Base-by-base conservation (phyloP, 1,140 invertebrate species). In the Ceratina australensis region DNA sequence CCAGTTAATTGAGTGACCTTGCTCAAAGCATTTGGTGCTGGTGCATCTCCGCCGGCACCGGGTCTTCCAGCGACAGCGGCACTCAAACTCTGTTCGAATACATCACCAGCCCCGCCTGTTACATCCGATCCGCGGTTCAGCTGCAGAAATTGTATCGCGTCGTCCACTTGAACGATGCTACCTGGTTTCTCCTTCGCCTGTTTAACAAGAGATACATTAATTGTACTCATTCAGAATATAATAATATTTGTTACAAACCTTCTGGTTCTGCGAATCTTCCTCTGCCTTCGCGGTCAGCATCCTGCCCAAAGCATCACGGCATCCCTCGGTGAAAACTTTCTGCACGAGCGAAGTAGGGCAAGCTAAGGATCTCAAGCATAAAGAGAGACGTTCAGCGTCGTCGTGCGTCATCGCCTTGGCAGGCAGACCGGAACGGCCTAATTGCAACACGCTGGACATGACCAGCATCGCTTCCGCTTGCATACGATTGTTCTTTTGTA, bases 1-100 rank as follows among this genome's bases (percentile, higher is more conserved):
- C 99, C 99, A n/a, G 99, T 99, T 78, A 99, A 93, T 91, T 99
- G 99, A n/a, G 98, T 98, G 24, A 99, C 98, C 93, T 99, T 96
- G 76, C 96, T 96, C 56, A 96, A 90, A 87, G 96, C 95, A 79
- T 92, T 95, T 1, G 94, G 93, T 8, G 93, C 89, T 26, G 93
- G 92, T 0, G 91, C 87, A 59, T 94, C 93, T 50, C 94, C 93
- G 56, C 86, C 87, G n/a, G 89, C 81, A 1, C 90, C 92, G 15
- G 91, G 87, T 89, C 93, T 91, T 59, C 96, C 96, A 59, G 95
- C 95, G 15, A 98, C 93, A 1, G 99, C 99, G 89, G 98, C 98
- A 72, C 95, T 97, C 63, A 99, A 93, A 57, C 98, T 98, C 33
- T 98, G 94, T 89, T 99, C 99, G 93, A 99, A 99, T 69, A 99